phyloP scores from a whole-genome alignment of 2,113 vertebrate species.

The Menura novaehollandiae region DNA sequence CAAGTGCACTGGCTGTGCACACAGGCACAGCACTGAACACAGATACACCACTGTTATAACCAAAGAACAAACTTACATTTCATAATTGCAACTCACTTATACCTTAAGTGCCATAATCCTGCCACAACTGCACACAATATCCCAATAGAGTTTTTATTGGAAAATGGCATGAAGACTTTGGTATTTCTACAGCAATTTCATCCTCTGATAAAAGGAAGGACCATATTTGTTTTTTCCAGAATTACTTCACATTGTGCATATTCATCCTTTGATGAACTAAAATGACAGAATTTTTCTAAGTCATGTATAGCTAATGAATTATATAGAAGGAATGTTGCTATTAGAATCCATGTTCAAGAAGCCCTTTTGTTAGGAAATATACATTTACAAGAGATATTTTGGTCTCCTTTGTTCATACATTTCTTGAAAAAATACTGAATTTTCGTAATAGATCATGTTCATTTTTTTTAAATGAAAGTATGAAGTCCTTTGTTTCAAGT shows the following conservation, averaged over 20 bases:
- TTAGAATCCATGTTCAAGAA: neutral
- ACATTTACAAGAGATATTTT: neutral
- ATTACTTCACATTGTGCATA: neutral
- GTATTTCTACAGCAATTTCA: neutral
- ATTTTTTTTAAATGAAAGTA: neutral
- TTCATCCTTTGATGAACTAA: neutral
- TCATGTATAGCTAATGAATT: neutral
- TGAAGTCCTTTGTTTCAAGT: neutral
- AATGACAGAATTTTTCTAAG: neutral
- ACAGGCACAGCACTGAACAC: neutral
- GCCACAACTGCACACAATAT: neutral
- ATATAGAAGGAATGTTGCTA: neutral
- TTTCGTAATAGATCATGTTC: neutral
- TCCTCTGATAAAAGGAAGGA: neutral
- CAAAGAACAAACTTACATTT: neutral
- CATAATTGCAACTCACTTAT: neutral
- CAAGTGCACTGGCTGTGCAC: neutral
- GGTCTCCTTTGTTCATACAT: neutral
- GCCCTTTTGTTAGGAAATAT: neutral
- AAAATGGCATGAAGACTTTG: neutral
- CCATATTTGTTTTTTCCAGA: neutral
- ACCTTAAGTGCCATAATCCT: neutral
- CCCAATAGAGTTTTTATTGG: neutral
- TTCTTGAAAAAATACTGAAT: neutral
- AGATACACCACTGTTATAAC: neutral